Evolutionary conservation across 30 jellyfish, hydroid and myxozoan genomes (phyloP).

Genomic region (Hydra vulgaris): DNA sequence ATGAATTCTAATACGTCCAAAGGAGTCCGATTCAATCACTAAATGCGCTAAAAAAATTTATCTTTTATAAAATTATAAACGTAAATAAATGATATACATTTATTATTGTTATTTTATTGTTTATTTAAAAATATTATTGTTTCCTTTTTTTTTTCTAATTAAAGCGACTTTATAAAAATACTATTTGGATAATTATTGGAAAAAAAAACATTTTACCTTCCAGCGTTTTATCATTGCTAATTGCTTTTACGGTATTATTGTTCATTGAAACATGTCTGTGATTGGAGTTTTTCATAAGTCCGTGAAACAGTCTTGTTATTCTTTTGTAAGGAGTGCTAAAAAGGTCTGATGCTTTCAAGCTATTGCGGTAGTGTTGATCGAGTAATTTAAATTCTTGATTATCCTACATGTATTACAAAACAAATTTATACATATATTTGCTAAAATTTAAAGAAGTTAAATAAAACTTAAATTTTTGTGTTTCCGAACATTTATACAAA

Average conservation of each 20-base stretch:
- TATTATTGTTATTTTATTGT: too few relatives aligned
- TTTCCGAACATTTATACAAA: too few relatives aligned
- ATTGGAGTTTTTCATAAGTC: neutral
- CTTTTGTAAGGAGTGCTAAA: slow-evolving; percentile 22
- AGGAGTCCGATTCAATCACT: slow-evolving; percentile 32
- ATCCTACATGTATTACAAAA: neutral
- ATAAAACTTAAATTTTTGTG: too few relatives aligned
- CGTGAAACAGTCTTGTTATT: slow-evolving; percentile 24
- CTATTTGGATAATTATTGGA: too few relatives aligned
- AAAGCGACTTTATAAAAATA: neutral
- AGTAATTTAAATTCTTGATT: neutral
- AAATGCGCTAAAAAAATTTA: slow-evolving; percentile 20
- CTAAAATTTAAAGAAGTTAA: too few relatives aligned
- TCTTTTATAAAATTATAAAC: too few relatives aligned
- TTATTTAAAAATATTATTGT: too few relatives aligned
- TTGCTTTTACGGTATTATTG: slow-evolving; percentile 3
- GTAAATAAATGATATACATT: too few relatives aligned
- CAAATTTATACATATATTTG: neutral
- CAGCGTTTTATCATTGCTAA: neutral
- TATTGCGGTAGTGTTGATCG: slow-evolving; percentile 6
- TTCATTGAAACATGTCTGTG: slow-evolving; percentile 15
- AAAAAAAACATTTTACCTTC: slow-evolving; percentile 10
- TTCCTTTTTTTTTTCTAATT: neutral
- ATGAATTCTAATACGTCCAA: slow-evolving; percentile 26
- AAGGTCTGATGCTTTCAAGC: slow-evolving; percentile 4